These are phyloP conservation scores for Oreochromis tanganicae DNA, from an alignment of 2,113 vertebrate genomes.

Conservation along the genomic window DNA sequence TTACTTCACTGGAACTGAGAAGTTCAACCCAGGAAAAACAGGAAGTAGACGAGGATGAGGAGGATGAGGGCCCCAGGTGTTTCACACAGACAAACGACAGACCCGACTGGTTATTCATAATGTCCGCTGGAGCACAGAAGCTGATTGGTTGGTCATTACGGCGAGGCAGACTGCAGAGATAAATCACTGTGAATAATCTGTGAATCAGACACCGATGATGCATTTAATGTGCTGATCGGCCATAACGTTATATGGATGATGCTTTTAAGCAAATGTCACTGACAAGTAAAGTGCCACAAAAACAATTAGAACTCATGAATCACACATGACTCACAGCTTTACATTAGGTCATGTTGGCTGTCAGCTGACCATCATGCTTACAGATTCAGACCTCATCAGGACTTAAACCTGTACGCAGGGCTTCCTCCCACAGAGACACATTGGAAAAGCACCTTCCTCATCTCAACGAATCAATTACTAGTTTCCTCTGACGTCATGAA, in stretches of 20 bases:
- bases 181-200: constrained; percentile 3
- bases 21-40: background rate
- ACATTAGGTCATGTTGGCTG: background rate
- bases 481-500: background rate
- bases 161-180: constrained; percentile 3
- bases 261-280: background rate
- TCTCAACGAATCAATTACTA: accelerated
- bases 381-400: background rate
- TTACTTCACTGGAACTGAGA: background rate
- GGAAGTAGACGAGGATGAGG: background rate
- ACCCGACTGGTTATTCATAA: background rate
- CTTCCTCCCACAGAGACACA: background rate
- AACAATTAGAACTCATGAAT: background rate
- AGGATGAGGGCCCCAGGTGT: background rate
- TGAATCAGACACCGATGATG: constrained; percentile 26
- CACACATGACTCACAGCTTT: background rate
- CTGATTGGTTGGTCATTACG: background rate
- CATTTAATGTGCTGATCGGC: background rate
- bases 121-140: background rate
- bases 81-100: background rate
- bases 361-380: background rate
- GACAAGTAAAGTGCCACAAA: background rate
- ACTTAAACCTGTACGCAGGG: background rate
- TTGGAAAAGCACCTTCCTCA: background rate
- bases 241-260: background rate